Evolutionary conservation across 2,113 vertebrate genomes (phyloP), one percentile per base, ranked within the genome.

Genomic region (Syrrhaptes paradoxus): DNA sequence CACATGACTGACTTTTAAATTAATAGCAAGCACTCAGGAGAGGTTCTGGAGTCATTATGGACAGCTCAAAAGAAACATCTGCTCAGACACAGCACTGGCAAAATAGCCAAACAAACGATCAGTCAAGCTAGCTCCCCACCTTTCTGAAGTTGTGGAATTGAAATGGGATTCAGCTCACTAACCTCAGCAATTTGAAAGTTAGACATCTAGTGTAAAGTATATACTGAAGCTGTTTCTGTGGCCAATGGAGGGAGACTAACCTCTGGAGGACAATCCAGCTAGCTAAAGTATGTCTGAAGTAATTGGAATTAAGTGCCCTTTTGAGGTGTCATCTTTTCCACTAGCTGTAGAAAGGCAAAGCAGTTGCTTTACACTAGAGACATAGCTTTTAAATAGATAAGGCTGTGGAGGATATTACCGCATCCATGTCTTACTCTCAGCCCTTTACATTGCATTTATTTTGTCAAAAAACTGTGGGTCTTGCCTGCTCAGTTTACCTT

Each of bases 91-190:
- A 89, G 32, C 45, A 49, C 7, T 67, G 38, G 34, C 43, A 89
- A 77, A 84, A 48, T 73, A 94, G 88, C 2, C 0, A 1, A 90
- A 73, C 20, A 74, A 83, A 66, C 0, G 0, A 66, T 76, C 52
- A 57, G 57, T 92, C 34, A 57, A 73, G 26, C 26, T 67, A 77
- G 20, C 5, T 90, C 38, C 19, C 41, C 63, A 87, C 55, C 68
- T 89, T 84, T 77, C 76, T 55, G 7, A 74, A 81, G 65, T 2
- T 77, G 63, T 5, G 9, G 61, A 74, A 49, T 31, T 67, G 68
- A 90, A 94, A 86, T 58, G 72, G 61, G 63, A 89, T 85, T 90
- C 93, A 96, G 36, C 46, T 88, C 59, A 77, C 72, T 86, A 92
- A 80, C 46, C 28, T 73, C 68, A 90, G 63, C 72, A 80, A 80